Evolutionary conservation across 2,888 invertebrate genomes (phyloP).

Genomic region (Hanleya hanleyi): DNA sequence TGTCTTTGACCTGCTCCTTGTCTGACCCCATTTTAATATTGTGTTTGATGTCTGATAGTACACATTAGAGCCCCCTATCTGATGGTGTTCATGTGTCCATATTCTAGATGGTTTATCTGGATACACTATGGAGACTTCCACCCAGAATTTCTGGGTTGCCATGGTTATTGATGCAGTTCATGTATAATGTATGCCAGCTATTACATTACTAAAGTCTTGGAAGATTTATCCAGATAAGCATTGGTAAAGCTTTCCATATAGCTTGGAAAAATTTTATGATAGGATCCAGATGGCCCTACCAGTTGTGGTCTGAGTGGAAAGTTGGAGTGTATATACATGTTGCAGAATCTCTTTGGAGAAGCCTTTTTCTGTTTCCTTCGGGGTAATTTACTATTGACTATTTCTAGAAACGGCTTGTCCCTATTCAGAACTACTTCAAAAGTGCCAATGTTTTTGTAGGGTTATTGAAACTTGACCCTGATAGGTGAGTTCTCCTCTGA

Average conservation of each 20-base stretch:
- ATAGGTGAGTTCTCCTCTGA: too few relatives aligned
- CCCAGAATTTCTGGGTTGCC: neutral
- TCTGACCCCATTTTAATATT: neutral
- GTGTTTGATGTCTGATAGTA: neutral
- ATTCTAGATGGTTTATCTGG: neutral
- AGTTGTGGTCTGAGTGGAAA: neutral
- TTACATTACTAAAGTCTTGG: too few relatives aligned
- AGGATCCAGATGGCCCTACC: neutral
- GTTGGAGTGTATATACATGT: neutral
- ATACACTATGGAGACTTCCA: neutral
- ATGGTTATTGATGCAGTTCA: too few relatives aligned
- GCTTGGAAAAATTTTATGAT: neutral
- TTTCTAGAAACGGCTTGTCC: too few relatives aligned
- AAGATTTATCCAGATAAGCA: neutral
- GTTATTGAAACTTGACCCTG: too few relatives aligned
- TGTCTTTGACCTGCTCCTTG: too few relatives aligned
- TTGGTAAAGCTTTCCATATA: neutral
- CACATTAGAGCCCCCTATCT: neutral
- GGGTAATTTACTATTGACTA: too few relatives aligned
- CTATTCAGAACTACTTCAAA: too few relatives aligned
- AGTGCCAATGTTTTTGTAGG: too few relatives aligned
- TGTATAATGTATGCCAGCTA: too few relatives aligned
- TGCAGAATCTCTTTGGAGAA: too few relatives aligned
- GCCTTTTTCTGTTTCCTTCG: too few relatives aligned
- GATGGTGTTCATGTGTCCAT: neutral